Evolutionary conservation across 1,140 invertebrate genomes (phyloP), one percentile per base, ranked within the genome.

Genomic region (Glossosoma conforme): DNA sequence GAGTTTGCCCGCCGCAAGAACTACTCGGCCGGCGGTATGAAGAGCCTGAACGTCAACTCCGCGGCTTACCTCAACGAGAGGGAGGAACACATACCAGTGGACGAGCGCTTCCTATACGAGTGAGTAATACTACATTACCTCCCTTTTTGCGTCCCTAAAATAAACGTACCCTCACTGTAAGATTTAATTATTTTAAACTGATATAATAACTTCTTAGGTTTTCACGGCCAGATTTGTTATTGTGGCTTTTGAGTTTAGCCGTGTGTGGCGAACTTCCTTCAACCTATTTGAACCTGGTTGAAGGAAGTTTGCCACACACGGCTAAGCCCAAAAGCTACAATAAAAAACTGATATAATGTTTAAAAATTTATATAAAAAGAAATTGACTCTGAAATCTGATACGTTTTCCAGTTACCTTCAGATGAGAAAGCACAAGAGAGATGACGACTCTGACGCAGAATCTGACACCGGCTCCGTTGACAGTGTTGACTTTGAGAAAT

Each of bases 401-500:
- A 5, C 11, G n/a, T 22, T 59, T 57, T 59, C 9, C 54, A 77
- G 75, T 54, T 79, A 74, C 61, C 66, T 79, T n/a, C 70, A 76
- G 51, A 68, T 67, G 35, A 68, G 72, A 3, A 59, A 63, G 37
- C 52, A 61, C 11, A 64, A 59, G 2, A 57, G 61, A 10, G 53
- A 64, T 9, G 67, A 68, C 13, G 65, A 76, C 28, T 66, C 76
- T 1, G 67, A 70, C 1, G 74, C 77, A 22, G 77, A 81, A 56
- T 82, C 84, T 61, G 89, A 93, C 65, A 71, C 78, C 22, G 87
- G 87, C 32, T 92, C 89, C 60, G 85, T 96, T 2, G 85, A 81
- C 54, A 93, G 91, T 64, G 87, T 91, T 47, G 91, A 96, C 64
- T 96, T 97, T 69, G 85, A 89, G 52, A 80, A 83, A n/a, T 86